These are phyloP conservation scores for Coccyzus lansbergi DNA, from an alignment of 2,797 vertebrate genomes.

Conservation along the genomic window DNA sequence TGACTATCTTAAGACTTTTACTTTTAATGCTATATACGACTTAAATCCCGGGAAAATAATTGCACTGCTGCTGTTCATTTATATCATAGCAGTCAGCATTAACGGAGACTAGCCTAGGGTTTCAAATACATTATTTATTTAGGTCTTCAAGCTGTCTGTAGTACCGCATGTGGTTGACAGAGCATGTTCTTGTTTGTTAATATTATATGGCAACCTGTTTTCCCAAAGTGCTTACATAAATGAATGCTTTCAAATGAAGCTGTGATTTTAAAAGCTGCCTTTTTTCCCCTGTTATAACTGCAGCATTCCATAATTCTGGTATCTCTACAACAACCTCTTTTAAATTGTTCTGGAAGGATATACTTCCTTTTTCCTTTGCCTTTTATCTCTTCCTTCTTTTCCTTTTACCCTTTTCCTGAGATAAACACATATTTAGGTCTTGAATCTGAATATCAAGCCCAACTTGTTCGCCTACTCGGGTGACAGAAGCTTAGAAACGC, in stretches of 20 bases:
- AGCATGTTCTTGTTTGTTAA: conserved; percentile 62
- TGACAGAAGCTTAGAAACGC: background rate
- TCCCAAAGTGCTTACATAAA: conserved; percentile 22
- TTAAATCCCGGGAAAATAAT: conserved; percentile 62
- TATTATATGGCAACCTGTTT: conserved; percentile 46
- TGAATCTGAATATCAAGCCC: background rate
- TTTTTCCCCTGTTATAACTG: background rate
- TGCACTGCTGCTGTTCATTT: conserved; percentile 33
- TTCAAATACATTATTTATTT: conserved; percentile 70
- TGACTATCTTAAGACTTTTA: conserved; percentile 60
- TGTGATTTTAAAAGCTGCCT: conserved; percentile 5
- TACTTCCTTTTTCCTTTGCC: no score
- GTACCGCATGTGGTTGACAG: conserved; percentile 34
- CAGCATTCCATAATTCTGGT: background rate
- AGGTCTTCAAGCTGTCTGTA: conserved; percentile 52
- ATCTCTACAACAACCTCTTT: background rate
- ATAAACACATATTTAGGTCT: background rate
- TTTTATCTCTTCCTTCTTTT: background rate
- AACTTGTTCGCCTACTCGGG: background rate
- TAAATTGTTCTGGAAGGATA: background rate
- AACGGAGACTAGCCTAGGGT: conserved; percentile 35
- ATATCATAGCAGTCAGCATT: conserved; percentile 55
- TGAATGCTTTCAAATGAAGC: conserved; percentile 29
- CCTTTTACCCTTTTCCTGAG: no score
- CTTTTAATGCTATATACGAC: conserved; percentile 45